Evolutionary conservation across 2,797 vertebrate species (phyloP).

Genomic region (Poeciliopsis turneri): DNA sequence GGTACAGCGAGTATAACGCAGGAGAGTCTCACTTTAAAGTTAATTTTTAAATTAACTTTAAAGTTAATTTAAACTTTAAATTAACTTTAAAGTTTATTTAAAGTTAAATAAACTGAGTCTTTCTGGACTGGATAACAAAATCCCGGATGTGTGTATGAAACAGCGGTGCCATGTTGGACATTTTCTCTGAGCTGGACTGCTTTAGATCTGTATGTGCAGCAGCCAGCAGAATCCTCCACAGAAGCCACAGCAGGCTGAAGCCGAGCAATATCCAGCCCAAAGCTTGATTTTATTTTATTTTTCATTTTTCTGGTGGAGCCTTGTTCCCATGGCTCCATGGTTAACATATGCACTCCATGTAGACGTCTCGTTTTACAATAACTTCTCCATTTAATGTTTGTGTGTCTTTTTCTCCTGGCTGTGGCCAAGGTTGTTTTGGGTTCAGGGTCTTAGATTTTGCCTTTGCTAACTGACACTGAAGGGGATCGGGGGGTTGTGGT

Average conservation of each 20-base stretch:
- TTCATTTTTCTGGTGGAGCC: constrained; percentile 44
- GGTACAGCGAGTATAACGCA: constrained; percentile 5
- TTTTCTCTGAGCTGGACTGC: constrained; percentile 42
- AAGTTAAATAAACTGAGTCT: too few relatives aligned
- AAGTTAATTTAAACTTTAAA: too few relatives aligned
- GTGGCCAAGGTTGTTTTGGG: constrained; percentile 18
- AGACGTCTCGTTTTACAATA: constrained; percentile 25
- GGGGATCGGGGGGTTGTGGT: constrained; percentile 39
- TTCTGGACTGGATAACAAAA: constrained; percentile 33
- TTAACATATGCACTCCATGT: constrained; percentile 18
- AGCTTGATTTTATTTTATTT: constrained; percentile 66
- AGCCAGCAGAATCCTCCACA: constrained; percentile 57
- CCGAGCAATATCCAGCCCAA: constrained; percentile 57
- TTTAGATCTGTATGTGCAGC: constrained; percentile 56
- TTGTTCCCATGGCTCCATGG: constrained; percentile 49
- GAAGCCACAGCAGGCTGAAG: constrained; percentile 67
- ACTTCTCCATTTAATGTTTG: constrained; percentile 9
- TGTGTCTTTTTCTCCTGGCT: constrained; percentile 13
- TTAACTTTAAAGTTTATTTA: too few relatives aligned
- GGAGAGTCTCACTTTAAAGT: background rate
- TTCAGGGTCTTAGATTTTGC: constrained; percentile 49
- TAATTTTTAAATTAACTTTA: too few relatives aligned
- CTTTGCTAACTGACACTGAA: constrained; percentile 27
- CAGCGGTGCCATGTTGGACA: constrained; percentile 45
- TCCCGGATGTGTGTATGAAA: constrained; percentile 18